Base-by-base conservation (phyloP, 2,888 invertebrate genomes). In the Tuta absoluta region DNA sequence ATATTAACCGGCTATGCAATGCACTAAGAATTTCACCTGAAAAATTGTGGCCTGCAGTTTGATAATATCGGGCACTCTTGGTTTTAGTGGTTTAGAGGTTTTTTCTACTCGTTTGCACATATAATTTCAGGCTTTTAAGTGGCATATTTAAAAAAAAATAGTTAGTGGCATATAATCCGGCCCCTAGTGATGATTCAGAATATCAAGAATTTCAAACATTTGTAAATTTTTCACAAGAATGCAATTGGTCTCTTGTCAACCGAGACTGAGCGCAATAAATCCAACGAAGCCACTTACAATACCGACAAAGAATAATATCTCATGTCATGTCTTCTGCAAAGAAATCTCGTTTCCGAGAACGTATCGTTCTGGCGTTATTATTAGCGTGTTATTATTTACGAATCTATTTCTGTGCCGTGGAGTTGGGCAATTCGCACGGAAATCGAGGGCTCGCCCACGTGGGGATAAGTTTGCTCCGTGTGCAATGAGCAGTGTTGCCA, bases 391-490 rank as follows among this genome's bases (percentile, higher is more conserved):
- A 81, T 81, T 82, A 82, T 82, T 80, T 78, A 74, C 72, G 75
- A 68, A 73, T 48, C 79, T 84, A 84, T 85, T 81, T 81, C 72
- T 78, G 78, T 66, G 71, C 70, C 69, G 70, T 41, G 69, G 74
- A 71, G 81, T 88, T 86, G 82, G 78, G 87, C 78, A 85, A 86
- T 79, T 72, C 76, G 75, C 76, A 77, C 78, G 85, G 82, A 81
- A 78, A 84, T 83, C 77, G 79, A 79, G 82, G 80, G 82, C 80
- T 73, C 85, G 75, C 88, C 86, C 83, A 86, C 85, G 82, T 81
- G 71, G 65, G 74, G 78, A 81, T 81, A 81, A 81, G 75, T 75
- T 8, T 72, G 56, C 33, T 24, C 66, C 78, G 84, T 81, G 82
- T 82, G 84, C 81, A 82, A 73, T 24, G 17, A 28, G 5, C 14